Evolutionary conservation across 37 sponge, comb jelly and placozoan genomes (phyloP).

Genomic region (Lycopodina hypogea): DNA sequence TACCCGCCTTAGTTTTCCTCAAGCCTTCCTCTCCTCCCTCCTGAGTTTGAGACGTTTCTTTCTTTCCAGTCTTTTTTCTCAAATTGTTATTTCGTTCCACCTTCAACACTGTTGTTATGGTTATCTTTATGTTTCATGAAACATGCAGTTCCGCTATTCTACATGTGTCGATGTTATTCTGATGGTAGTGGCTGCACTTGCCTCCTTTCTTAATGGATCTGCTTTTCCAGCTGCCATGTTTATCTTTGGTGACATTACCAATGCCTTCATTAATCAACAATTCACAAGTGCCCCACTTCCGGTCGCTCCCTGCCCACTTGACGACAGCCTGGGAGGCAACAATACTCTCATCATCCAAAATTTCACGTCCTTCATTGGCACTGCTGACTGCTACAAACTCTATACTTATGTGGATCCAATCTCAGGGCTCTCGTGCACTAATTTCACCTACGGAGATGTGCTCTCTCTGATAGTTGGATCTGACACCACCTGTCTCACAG

Average conservation of each 20-base stretch:
- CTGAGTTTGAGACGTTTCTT: no score
- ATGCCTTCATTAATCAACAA: constrained; percentile 39
- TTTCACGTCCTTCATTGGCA: not conserved
- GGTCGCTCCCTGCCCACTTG: not conserved
- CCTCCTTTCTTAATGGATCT: constrained; percentile 59
- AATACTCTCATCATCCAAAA: no score
- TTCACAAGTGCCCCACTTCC: not conserved
- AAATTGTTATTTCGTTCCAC: no score
- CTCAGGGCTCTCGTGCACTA: not conserved
- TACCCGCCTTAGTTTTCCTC: no score
- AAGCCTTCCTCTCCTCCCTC: no score
- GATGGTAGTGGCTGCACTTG: constrained; percentile 52
- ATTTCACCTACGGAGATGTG: not conserved
- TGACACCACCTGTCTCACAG: not conserved
- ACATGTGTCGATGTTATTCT: constrained; percentile 54
- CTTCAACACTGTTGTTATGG: no score
- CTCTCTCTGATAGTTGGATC: not conserved
- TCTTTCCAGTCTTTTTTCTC: no score
- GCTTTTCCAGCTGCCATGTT: constrained; percentile 56
- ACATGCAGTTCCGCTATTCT: constrained; percentile 77
- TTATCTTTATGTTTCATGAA: no score
- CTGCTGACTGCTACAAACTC: not conserved
- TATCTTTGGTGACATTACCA: constrained; percentile 66
- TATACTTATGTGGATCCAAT: not conserved
- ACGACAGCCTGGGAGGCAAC: no score